phyloP scores from a whole-genome alignment of 2,797 vertebrate genomes.

The Muscicapa striata region DNA sequence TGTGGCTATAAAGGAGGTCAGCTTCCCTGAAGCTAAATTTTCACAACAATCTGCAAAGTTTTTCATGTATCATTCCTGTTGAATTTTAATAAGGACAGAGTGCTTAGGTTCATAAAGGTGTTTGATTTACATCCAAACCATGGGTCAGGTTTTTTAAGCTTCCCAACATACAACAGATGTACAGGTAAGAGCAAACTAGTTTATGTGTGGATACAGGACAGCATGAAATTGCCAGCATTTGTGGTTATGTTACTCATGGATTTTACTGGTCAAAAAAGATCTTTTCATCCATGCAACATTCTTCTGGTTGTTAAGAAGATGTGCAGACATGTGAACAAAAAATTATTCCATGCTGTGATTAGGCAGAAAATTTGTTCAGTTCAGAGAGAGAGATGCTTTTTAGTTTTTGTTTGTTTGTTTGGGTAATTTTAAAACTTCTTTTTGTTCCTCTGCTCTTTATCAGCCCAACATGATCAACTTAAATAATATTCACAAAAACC shows the following conservation, averaged over 20 bases:
- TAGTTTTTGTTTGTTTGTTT: background rate
- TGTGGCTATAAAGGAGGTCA: background rate
- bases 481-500: background rate
- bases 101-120: background rate
- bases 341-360: background rate
- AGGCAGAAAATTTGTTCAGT: background rate
- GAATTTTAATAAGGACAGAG: slow-evolving; percentile 16
- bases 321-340: background rate
- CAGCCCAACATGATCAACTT: background rate
- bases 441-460: background rate
- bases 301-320: background rate
- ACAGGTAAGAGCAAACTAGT: background rate
- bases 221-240: background rate
- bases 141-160: background rate
- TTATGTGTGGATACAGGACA: background rate
- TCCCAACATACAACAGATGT: background rate
- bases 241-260: background rate
- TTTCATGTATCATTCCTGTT: background rate
- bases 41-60: background rate
- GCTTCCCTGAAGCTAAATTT: background rate
- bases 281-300: background rate
- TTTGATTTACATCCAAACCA: slow-evolving; percentile 15
- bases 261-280: background rate
- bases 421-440: background rate
- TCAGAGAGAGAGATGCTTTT: background rate